These are phyloP conservation scores for Danio kyathit DNA, from an alignment of 2,797 vertebrate genomes.

Conservation along the genomic window DNA sequence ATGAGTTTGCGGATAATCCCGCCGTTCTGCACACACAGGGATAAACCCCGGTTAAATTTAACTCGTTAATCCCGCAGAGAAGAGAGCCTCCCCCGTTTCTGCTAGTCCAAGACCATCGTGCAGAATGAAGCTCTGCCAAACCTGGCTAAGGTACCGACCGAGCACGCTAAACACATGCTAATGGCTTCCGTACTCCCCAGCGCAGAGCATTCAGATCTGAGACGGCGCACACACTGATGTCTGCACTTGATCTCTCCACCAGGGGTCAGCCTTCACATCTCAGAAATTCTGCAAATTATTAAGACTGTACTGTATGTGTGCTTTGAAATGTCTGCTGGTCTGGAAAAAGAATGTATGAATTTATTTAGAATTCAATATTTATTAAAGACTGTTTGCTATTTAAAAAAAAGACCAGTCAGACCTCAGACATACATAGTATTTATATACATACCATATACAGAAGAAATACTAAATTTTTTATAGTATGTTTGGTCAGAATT, in stretches of 20 bases:
- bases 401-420: not conserved
- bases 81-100: no score
- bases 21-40: slow-evolving; percentile 79
- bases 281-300: slow-evolving; percentile 6
- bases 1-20: slow-evolving; percentile 76
- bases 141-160: slow-evolving; percentile 38
- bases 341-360: not conserved
- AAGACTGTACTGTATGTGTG: not conserved
- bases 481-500: no score
- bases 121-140: slow-evolving; percentile 29
- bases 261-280: slow-evolving; percentile 36
- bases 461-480: not conserved
- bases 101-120: slow-evolving; percentile 19
- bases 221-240: not conserved
- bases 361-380: not conserved
- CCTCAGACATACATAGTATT: not conserved
- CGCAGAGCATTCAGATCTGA: slow-evolving; percentile 9
- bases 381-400: not conserved
- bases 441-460: not conserved
- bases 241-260: slow-evolving; percentile 21
- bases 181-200: slow-evolving; percentile 30
- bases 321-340: not conserved
- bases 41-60: slow-evolving; percentile 83
- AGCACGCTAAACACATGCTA: slow-evolving; percentile 57
- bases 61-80: slow-evolving; percentile 78